Percentiles rank a stretch among this genome's conserved stretches.
These are phyloP conservation scores for Oryzias woworae DNA, from an alignment of 2,113 vertebrate genomes.

Conservation along the genomic window DNA sequence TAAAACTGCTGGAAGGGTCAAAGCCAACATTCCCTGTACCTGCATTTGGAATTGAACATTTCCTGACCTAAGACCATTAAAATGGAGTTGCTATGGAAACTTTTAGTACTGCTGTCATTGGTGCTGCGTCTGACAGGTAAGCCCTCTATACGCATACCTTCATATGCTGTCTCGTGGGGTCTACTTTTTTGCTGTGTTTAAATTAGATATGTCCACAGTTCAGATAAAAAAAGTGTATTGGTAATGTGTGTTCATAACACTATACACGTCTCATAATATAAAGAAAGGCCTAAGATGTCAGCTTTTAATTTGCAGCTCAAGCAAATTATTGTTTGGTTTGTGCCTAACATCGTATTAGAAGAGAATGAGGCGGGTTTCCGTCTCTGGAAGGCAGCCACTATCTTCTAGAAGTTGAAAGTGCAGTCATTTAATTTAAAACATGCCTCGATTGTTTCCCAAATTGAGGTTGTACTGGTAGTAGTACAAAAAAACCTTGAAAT, in stretches of 20 bases:
- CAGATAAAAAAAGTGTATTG: neutral
- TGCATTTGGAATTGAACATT: constrained; percentile 72
- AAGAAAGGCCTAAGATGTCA: constrained; percentile 17
- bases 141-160: constrained; percentile 51
- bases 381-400: constrained; percentile 30
- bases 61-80: constrained; percentile 82
- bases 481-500: constrained; percentile 37
- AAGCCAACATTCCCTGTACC: constrained; percentile 64
- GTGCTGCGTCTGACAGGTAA: constrained; percentile 89
- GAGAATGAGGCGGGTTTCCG: constrained; percentile 23
- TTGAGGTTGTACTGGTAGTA: constrained; percentile 44
- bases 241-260: neutral
- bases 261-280: constrained; percentile 22
- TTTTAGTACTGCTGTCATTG: constrained; percentile 87
- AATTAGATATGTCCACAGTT: constrained; percentile 16
- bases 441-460: constrained; percentile 58
- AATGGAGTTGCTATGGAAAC: constrained; percentile 96
- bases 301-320: constrained; percentile 34
- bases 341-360: constrained; percentile 11
- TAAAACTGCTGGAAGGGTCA: constrained; percentile 69
- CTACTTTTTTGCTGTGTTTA: neutral
- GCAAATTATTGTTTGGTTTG: constrained; percentile 22
- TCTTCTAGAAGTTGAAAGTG: constrained; percentile 32
- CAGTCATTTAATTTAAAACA: constrained; percentile 60
- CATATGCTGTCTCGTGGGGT: constrained; percentile 20